Conservation (phyloP, 2,797 vertebrate species). For the Potorous gilbertii region DNA sequence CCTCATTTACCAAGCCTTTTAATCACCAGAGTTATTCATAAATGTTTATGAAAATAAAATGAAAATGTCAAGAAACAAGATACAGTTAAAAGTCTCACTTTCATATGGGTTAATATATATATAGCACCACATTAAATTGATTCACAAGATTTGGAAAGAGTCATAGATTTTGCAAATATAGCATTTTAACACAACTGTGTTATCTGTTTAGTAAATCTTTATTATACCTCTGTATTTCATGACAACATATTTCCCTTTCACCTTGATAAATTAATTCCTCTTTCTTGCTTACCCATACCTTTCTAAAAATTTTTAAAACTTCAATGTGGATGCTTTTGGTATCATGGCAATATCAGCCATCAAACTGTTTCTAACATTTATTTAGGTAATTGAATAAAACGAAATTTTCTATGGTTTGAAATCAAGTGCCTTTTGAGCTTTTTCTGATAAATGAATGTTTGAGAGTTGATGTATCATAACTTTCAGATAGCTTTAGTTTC, state of each 20-base stretch:
- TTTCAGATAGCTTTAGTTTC: not conserved
- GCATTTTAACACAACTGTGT: slow-evolving; percentile 16
- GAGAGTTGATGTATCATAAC: slow-evolving; percentile 49
- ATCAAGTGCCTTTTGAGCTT: not conserved
- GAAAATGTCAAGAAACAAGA: slow-evolving; percentile 35
- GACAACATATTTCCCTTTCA: slow-evolving; percentile 16
- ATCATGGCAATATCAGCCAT: slow-evolving; percentile 17
- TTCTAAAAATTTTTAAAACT: slow-evolving; percentile 22
- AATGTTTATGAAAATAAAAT: slow-evolving; percentile 50
- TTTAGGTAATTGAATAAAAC: slow-evolving; percentile 55
- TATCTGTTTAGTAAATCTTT: slow-evolving; percentile 51
- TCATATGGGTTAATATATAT: slow-evolving; percentile 44
- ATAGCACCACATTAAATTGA: slow-evolving; percentile 40
- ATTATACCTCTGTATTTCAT: slow-evolving; percentile 37
- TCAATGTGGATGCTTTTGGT: slow-evolving; percentile 9
- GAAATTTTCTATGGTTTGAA: not conserved
- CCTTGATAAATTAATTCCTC: slow-evolving; percentile 34
- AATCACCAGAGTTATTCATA: slow-evolving; percentile 3
- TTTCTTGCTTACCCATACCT: slow-evolving; percentile 38
- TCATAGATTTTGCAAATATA: slow-evolving; percentile 55
- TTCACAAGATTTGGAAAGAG: slow-evolving; percentile 41
- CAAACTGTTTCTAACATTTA: slow-evolving; percentile 37
- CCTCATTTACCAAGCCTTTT: not conserved
- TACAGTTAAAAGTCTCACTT: slow-evolving; percentile 30
- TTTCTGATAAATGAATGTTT: slow-evolving; percentile 44